Conservation (phyloP, 2,888 invertebrate genomes). For the Lithophane socia region DNA sequence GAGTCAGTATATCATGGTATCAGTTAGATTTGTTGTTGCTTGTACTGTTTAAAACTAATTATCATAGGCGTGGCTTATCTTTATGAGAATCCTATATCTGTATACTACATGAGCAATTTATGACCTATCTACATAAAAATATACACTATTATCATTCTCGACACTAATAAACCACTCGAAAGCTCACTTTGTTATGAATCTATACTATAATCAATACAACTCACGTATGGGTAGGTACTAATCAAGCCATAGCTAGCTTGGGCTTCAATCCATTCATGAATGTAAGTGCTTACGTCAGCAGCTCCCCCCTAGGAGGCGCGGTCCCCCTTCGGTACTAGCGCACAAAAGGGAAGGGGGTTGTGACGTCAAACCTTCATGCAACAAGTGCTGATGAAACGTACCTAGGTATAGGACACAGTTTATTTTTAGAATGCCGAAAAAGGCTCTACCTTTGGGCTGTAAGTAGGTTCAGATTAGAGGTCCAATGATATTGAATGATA, state of each 20-base stretch:
- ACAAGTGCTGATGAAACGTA: constrained; percentile 84
- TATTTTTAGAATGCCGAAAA: constrained; percentile 85
- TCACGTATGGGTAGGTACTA: constrained; percentile 62
- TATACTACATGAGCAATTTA: constrained; percentile 1
- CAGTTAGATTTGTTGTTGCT: not conserved
- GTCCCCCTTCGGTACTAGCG: constrained; percentile 72
- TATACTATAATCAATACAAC: constrained; percentile 53
- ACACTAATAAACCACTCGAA: constrained; percentile 41
- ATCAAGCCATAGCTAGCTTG: constrained; percentile 75
- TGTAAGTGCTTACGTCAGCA: constrained; percentile 86
- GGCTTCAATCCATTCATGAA: constrained; percentile 87
- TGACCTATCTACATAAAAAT: constrained; percentile 28
- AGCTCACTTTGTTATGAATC: constrained; percentile 38
- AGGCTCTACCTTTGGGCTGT: constrained; percentile 60
- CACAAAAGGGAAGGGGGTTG: constrained; percentile 76
- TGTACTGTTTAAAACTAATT: not conserved
- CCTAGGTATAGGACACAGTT: constrained; percentile 76
- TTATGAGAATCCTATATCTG: not conserved
- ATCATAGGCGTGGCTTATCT: not conserved
- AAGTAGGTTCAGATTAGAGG: constrained; percentile 49
- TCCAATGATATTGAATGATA: constrained; percentile 28
- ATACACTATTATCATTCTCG: constrained; percentile 12
- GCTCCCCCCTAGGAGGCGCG: constrained; percentile 79
- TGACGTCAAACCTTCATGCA: constrained; percentile 88
- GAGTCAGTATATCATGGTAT: not conserved